Evolutionary conservation across 2,888 invertebrate species (phyloP), one percentile per base, ranked within the genome.

Genomic region (Caenorhabditis sp.): DNA sequence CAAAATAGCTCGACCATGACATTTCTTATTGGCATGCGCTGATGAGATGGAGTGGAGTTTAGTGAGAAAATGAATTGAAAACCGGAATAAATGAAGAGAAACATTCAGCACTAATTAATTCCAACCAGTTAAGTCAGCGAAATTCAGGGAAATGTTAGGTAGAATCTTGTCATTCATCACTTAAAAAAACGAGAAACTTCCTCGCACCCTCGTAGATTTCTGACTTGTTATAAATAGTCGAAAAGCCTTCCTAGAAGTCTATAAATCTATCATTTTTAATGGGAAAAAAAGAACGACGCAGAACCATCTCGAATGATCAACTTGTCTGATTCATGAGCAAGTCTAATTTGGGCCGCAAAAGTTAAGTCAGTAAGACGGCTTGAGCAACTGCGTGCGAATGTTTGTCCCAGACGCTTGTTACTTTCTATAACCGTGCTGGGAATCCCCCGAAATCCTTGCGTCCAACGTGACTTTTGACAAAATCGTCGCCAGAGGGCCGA

Each of bases 241-340:
- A 7, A 13, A 35, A 13, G 11, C 13, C 9, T 9, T 13, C 35
- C n/a, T 8, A 27, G 39, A 48, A 55, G 15, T 22, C 30, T 48
- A 66, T 58, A 68, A 52, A 68, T 68, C 68, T 58, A 17, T 68
- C 68, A 68, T 32, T 58, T 56, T 17, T 52, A 58, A 68, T 68
- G 58, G 56, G 9, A 9, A 35, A 35, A 35, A 35, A 52, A 22
- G 11, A 32, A 20, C 30, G 52, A 22, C 35, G 7, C 26, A 13
- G n/a, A n/a, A n/a, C n/a, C n/a, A n/a, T n/a, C n/a, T n/a, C n/a
- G 35, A 27, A 48, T 48, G 48, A 48, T 48, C 48, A 30, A 48
- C 27, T 27, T 48, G 2, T 48, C 22, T 52, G 52, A 52, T 35
- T 52, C 32, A 52, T 52, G 35, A 52, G 22, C 35, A 52, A 52